Conservation (phyloP, 2,888 invertebrate species). For the Stenoptilia bipunctidactyla region DNA sequence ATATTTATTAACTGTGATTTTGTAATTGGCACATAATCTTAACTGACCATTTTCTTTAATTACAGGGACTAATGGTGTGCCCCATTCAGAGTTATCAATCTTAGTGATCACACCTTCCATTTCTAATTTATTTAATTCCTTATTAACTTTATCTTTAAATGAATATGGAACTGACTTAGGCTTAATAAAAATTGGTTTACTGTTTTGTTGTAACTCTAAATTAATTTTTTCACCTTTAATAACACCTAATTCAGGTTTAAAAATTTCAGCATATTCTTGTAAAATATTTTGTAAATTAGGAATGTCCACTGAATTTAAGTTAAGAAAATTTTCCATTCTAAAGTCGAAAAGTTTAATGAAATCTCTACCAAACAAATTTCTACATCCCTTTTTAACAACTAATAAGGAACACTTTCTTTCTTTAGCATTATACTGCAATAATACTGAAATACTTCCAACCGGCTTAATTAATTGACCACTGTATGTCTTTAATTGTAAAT, state of each 20-base stretch:
- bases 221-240: background rate
- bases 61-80: conserved; percentile 6
- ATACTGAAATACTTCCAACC: background rate
- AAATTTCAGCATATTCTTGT: background rate
- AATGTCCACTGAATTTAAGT: background rate
- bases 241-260: background rate
- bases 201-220: background rate
- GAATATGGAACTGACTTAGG: conserved; percentile 2
- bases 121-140: conserved; percentile 2
- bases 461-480: conserved; percentile 1
- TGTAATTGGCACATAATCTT: conserved; percentile 6
- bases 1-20: conserved; percentile 7
- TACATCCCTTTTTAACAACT: background rate
- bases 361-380: conserved; percentile 3
- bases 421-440: background rate
- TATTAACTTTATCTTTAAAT: conserved; percentile 1
- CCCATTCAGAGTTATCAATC: conserved; percentile 3
- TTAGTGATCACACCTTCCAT: conserved; percentile 2
- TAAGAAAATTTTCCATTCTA: background rate
- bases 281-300: background rate
- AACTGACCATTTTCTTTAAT: conserved; percentile 4
- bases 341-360: background rate
- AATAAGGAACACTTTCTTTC: background rate
- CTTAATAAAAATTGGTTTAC: conserved; percentile 6
- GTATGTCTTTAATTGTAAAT: conserved; percentile 4